Evolutionary conservation across 1,140 invertebrate genomes (phyloP).

Genomic region (Probaryconus sp.): DNA sequence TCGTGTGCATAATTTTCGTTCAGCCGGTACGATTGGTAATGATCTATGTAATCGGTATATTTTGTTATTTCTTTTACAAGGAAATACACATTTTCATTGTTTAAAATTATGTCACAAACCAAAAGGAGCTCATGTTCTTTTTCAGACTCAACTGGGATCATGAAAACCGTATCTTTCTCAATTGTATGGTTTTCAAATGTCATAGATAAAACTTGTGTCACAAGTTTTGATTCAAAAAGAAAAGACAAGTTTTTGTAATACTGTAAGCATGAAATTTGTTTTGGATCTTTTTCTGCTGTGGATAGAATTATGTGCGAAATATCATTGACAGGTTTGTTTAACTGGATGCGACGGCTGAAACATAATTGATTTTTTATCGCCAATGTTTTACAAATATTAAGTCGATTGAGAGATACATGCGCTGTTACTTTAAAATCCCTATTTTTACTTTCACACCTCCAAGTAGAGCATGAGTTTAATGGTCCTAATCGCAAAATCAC

Average conservation of each 20-base stretch:
- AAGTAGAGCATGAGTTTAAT: conserved; percentile 1
- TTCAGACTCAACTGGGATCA: conserved; percentile 6
- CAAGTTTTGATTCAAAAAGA: background rate
- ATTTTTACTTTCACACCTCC: conserved; percentile 34
- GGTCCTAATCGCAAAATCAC: conserved; percentile 7
- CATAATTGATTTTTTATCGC: conserved; percentile 43
- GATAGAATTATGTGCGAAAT: background rate
- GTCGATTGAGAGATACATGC: conserved; percentile 24
- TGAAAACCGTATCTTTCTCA: conserved; percentile 5
- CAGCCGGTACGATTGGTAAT: conserved; percentile 24
- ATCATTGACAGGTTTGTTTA: background rate
- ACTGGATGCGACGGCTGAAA: conserved; percentile 19
- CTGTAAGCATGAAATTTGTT: background rate
- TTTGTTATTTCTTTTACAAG: conserved; percentile 9
- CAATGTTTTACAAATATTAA: conserved; percentile 40
- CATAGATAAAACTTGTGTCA: background rate
- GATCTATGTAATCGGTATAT: conserved; percentile 12
- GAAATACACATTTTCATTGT: background rate
- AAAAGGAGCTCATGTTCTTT: conserved; percentile 9
- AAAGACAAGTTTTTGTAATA: no score
- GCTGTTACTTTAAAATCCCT: conserved; percentile 28
- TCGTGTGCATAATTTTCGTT: background rate
- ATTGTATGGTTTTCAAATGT: conserved; percentile 12
- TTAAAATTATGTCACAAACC: background rate
- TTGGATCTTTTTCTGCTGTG: no score